Base-by-base conservation (phyloP, 2,113 vertebrate species). In the Laticauda colubrina region DNA sequence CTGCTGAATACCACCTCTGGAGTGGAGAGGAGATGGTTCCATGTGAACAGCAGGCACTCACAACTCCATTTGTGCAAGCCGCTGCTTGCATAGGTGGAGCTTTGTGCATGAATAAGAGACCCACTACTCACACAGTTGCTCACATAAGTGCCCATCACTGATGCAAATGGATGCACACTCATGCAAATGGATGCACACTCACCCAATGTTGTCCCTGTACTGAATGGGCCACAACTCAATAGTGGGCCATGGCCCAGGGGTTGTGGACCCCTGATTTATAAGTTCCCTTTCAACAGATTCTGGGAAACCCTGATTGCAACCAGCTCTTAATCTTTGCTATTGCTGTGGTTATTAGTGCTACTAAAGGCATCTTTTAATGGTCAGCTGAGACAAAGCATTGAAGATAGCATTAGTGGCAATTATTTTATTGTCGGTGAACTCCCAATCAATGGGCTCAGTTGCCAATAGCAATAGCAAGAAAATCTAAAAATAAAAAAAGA, bases 61-160 rank as follows among this genome's bases (percentile, higher is more conserved):
- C 26, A 64, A 64, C 29, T 64, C 61, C 26, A 64, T 64, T n/a
- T 64, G 26, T 12, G 1, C 61, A 64, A n/a, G 26, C 61, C 4
- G 61, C 26, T 11, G 4, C 12, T 69, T 12, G 3, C 61, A n/a
- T 14, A 69, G 4, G n/a, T 14, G 2, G 61, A 69, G 61, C 61
- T n/a, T n/a, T 64, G 29, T n/a, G 61, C 4, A 0, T 11, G 10
- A n/a, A n/a, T 0, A 1, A 11, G 26, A 14, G 29, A 1, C 57
- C 23, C 57, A 0, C 23, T 8, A n/a, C 11, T 14, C 61, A n/a
- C 26, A 64, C 29, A 64, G 12, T 64, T 5, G 11, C 11, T 64
- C 29, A n/a, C 61, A n/a, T 10, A 61, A 61, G 3, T n/a, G 29
- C 61, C 61, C 61, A 14, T 29, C 61, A n/a, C 29, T 64, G 29